A percentile compares a stretch with the other conserved stretches of the same genome.
These are phyloP conservation scores for Mormyrops attenuatus DNA, from an alignment of 2,797 vertebrate genomes.

Conservation along the genomic window DNA sequence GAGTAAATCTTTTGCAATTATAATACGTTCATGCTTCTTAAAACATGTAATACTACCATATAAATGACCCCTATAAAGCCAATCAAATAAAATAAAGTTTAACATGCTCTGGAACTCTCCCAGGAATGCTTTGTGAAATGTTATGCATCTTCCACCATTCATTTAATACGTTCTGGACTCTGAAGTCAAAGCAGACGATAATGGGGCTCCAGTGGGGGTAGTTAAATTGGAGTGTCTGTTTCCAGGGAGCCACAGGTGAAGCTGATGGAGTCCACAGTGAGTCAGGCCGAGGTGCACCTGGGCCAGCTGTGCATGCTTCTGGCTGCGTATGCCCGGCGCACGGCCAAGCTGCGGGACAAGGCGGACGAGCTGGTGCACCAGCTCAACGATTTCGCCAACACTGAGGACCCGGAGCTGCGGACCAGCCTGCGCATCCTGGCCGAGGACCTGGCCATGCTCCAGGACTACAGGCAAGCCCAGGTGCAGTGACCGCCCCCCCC, in stretches of 20 bases:
- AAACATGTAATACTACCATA: background rate
- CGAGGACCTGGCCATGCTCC: conserved; percentile 67
- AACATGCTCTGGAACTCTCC: background rate
- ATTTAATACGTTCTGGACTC: background rate
- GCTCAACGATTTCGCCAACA: conserved; percentile 52
- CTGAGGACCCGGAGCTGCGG: conserved; percentile 50
- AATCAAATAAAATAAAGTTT: background rate
- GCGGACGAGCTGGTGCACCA: conserved; percentile 60
- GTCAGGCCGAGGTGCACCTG: conserved; percentile 54
- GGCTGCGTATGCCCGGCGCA: conserved; percentile 61
- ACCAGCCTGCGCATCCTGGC: conserved; percentile 57
- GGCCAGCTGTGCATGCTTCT: conserved; percentile 59
- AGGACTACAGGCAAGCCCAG: conserved; percentile 76
- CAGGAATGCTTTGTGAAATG: background rate
- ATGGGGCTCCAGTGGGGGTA: background rate
- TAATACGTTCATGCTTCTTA: background rate
- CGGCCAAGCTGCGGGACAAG: conserved; percentile 57
- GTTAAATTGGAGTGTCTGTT: background rate
- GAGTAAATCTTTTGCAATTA: background rate
- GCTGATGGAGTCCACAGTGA: conserved; percentile 54
- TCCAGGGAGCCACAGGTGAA: conserved; percentile 56
- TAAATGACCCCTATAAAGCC: background rate
- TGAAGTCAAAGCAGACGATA: background rate
- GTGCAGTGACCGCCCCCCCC: conserved; percentile 38
- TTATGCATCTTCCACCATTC: background rate